Conservation (phyloP, 2,113 vertebrate species). For the Lichenostomus cassidix region DNA sequence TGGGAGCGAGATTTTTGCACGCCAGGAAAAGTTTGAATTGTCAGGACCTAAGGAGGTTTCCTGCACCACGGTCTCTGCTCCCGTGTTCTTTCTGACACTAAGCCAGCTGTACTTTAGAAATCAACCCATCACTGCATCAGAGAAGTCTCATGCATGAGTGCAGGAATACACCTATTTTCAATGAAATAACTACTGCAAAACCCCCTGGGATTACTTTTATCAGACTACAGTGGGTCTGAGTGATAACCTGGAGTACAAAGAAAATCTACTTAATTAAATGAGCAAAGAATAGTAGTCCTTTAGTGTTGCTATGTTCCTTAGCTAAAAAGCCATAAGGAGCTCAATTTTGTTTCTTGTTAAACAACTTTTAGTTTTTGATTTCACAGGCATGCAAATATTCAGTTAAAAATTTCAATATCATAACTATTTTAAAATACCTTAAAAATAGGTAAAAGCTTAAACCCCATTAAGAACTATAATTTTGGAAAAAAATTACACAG, state of each 20-base stretch:
- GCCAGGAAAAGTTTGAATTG: not conserved
- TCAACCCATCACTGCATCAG: not conserved
- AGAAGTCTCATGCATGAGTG: not conserved
- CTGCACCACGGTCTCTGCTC: not conserved
- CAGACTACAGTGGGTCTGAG: not conserved
- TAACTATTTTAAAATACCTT: not conserved
- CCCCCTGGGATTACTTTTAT: not conserved
- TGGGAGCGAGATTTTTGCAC: rapidly evolving
- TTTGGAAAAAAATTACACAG: not conserved
- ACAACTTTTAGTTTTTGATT: not conserved
- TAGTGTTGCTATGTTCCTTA: not conserved
- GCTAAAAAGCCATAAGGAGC: not conserved
- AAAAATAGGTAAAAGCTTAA: not conserved
- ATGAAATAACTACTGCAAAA: not conserved
- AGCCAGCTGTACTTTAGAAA: not conserved
- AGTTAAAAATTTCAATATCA: not conserved
- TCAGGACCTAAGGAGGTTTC: not conserved
- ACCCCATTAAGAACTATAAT: constrained; percentile 1
- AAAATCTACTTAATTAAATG: not conserved
- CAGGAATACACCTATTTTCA: not conserved
- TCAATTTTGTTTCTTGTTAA: not conserved
- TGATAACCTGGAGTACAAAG: not conserved
- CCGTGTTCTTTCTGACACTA: not conserved
- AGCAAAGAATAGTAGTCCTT: not conserved
- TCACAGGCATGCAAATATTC: not conserved